A percentile compares a stretch with the other conserved stretches of the same genome.
Conservation (phyloP, 2,113 vertebrate species). For the Nycticorax nycticorax region DNA sequence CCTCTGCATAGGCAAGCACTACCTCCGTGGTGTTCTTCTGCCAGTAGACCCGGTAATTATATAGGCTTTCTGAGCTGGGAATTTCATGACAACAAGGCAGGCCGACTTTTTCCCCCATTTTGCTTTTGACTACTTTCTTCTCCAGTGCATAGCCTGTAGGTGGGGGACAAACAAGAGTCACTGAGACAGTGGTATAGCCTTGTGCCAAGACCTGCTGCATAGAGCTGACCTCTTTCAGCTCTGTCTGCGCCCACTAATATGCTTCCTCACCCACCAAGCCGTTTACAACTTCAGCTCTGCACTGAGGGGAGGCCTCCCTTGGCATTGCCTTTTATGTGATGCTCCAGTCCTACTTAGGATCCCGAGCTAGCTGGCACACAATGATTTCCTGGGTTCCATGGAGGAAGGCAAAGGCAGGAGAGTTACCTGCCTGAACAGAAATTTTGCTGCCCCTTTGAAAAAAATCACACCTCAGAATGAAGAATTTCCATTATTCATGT, state of each 20-base stretch:
- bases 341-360: background rate
- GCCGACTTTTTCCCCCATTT: background rate
- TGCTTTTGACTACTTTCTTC: constrained; percentile 16
- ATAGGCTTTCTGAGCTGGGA: background rate
- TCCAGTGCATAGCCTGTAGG: constrained; percentile 31
- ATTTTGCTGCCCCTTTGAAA: background rate
- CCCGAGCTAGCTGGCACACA: accelerated
- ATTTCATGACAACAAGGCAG: constrained; percentile 60
- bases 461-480: background rate
- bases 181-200: background rate
- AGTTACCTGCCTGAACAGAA: background rate
- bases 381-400: background rate
- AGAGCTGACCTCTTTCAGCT: background rate
- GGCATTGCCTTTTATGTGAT: background rate
- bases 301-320: background rate
- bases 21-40: constrained; percentile 16
- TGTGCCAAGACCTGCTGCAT: background rate
- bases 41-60: constrained; percentile 65
- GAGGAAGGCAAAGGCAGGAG: background rate
- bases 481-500: background rate
- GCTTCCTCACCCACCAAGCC: background rate
- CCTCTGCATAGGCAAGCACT: constrained; percentile 23
- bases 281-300: background rate
- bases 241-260: background rate
- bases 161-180: background rate